phyloP scores from a whole-genome alignment of 2,113 vertebrate species.

The Rhea pennata region DNA sequence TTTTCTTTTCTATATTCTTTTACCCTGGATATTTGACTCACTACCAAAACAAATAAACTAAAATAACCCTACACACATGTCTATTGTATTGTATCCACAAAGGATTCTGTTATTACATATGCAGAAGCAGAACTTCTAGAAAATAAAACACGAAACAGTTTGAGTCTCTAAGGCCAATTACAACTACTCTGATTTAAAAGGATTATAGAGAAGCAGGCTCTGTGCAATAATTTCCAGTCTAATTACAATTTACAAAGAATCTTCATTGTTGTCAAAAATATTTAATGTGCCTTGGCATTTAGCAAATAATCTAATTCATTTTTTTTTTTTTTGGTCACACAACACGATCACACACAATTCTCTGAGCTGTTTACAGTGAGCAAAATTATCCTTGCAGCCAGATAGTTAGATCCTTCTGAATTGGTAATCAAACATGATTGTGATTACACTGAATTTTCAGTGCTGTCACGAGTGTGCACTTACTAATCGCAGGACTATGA shows the following conservation, averaged over 20 bases:
- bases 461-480: conserved; percentile 55
- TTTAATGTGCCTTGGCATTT: conserved; percentile 76
- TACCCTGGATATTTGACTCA: conserved; percentile 58
- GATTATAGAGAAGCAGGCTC: conserved; percentile 74
- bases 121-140: conserved; percentile 75
- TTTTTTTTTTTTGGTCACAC: conserved; percentile 70
- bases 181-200: conserved; percentile 78
- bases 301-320: conserved; percentile 75
- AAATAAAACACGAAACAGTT: conserved; percentile 72
- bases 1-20: conserved; percentile 46
- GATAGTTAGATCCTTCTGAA: conserved; percentile 66
- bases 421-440: conserved; percentile 69
- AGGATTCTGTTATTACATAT: conserved; percentile 74
- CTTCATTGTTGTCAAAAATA: conserved; percentile 78
- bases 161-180: conserved; percentile 79
- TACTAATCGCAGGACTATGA: conserved; percentile 44
- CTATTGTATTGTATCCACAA: conserved; percentile 59
- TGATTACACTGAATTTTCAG: conserved; percentile 63
- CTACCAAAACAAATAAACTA: conserved; percentile 72
- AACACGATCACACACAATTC: conserved; percentile 73
- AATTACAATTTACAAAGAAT: conserved; percentile 80
- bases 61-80: conserved; percentile 64
- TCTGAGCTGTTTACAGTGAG: conserved; percentile 71
- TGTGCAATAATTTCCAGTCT: conserved; percentile 78
- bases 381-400: conserved; percentile 67